Evolutionary conservation across 2,888 invertebrate species (phyloP).

Genomic region (Operophtera brumata): DNA sequence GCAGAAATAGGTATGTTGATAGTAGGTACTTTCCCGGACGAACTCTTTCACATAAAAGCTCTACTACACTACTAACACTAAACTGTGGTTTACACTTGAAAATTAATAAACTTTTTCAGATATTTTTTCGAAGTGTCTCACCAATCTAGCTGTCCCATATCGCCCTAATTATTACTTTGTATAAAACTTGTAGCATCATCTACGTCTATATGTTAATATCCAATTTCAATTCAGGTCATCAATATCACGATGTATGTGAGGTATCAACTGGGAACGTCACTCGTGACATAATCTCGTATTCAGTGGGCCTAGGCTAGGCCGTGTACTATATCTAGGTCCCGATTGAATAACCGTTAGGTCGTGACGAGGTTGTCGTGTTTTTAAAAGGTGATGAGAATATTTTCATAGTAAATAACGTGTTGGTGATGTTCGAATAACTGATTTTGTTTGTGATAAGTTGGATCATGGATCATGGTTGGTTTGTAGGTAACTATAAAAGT

Average conservation of each 20-base stretch:
- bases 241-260: slow-evolving; percentile 11
- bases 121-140: too few relatives aligned
- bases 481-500: too few relatives aligned
- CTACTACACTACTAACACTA: too few relatives aligned
- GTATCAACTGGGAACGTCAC: slow-evolving; percentile 36
- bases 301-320: slow-evolving; percentile 39
- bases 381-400: slow-evolving; percentile 33
- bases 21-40: too few relatives aligned
- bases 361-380: slow-evolving; percentile 45
- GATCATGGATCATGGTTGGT: neutral
- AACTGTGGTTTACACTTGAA: too few relatives aligned
- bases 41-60: too few relatives aligned
- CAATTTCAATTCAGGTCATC: slow-evolving; percentile 25
- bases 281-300: slow-evolving; percentile 51
- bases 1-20: too few relatives aligned
- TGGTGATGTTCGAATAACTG: neutral
- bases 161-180: too few relatives aligned
- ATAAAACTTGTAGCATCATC: too few relatives aligned
- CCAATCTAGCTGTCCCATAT: too few relatives aligned
- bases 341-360: slow-evolving; percentile 53
- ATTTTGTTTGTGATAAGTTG: neutral
- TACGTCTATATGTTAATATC: slow-evolving; percentile 8
- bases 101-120: too few relatives aligned
- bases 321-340: slow-evolving; percentile 46
- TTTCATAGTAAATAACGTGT: slow-evolving; percentile 7